These are phyloP conservation scores for Masticophis lateralis DNA, from an alignment of 2,797 vertebrate genomes.

Conservation along the genomic window DNA sequence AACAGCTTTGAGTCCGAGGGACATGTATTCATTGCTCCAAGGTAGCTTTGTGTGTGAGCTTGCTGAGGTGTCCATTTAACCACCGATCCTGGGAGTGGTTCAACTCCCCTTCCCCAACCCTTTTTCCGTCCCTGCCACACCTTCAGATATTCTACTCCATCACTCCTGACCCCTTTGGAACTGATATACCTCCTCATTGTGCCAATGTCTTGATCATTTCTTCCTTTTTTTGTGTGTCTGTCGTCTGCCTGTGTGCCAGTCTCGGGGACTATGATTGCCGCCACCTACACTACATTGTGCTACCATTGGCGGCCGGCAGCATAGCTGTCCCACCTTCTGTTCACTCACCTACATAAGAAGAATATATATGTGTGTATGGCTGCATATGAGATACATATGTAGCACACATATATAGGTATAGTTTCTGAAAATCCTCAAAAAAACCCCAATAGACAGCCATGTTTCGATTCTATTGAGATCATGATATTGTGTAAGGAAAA, in stretches of 20 bases:
- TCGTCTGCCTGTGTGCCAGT: constrained; percentile 55
- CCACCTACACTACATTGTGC: constrained; percentile 15
- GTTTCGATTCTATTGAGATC: constrained; percentile 27
- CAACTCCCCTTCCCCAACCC: constrained; percentile 48
- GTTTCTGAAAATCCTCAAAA: constrained; percentile 63
- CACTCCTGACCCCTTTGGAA: constrained; percentile 17
- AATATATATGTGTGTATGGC: constrained; percentile 57
- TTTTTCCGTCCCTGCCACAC: constrained; percentile 45
- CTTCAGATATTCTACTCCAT: constrained; percentile 28
- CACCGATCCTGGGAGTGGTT: constrained; percentile 26
- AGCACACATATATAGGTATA: constrained; percentile 72
- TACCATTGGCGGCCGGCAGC: neutral
- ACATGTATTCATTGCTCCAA: constrained; percentile 99
- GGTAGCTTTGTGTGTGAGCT: constrained; percentile 91
- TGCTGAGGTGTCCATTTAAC: constrained; percentile 74
- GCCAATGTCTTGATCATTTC: constrained; percentile 47
- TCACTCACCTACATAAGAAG: constrained; percentile 53
- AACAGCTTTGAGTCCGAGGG: constrained; percentile 99
- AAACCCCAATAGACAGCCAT: neutral
- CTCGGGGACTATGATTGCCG: constrained; percentile 6
- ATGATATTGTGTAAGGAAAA: constrained; percentile 45
- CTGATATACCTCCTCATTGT: constrained; percentile 46
- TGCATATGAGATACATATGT: constrained; percentile 35
- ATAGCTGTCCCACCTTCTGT: constrained; percentile 13
- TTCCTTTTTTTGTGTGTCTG: constrained; percentile 61